Conservation (phyloP, 2,888 invertebrate species). For the Orthosia gothica region DNA sequence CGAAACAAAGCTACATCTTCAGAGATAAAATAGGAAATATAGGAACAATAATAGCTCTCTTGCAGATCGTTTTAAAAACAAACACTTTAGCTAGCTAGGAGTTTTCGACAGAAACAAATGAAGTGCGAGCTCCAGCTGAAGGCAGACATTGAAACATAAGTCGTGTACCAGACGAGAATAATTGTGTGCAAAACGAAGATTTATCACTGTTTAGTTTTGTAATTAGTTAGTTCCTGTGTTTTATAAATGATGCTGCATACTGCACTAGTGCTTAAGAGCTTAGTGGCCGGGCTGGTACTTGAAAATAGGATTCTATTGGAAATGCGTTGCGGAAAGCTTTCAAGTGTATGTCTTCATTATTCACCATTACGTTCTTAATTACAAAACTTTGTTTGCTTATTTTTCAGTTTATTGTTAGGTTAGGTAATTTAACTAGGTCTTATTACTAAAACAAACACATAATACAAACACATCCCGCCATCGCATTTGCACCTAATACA, state of each 20-base stretch:
- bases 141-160: slow-evolving; percentile 82
- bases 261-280: slow-evolving; percentile 40
- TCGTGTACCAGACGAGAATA: slow-evolving; percentile 78
- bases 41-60: slow-evolving; percentile 63
- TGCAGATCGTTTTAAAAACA: slow-evolving; percentile 65
- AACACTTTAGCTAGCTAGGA: slow-evolving; percentile 61
- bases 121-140: slow-evolving; percentile 71
- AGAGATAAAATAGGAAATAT: slow-evolving; percentile 60
- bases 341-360: background rate
- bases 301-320: slow-evolving; percentile 4
- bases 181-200: slow-evolving; percentile 83
- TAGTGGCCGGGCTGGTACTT: slow-evolving; percentile 3
- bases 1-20: slow-evolving; percentile 42
- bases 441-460: slow-evolving; percentile 3
- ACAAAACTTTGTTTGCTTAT: background rate
- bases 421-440: background rate
- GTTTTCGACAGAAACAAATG: slow-evolving; percentile 73
- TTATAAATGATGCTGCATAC: slow-evolving; percentile 60
- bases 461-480: slow-evolving; percentile 3
- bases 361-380: background rate
- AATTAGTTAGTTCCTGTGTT: slow-evolving; percentile 65
- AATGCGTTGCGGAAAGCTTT: background rate
- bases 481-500: slow-evolving; percentile 25
- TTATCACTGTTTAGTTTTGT: slow-evolving; percentile 74
- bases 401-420: background rate